phyloP scores from a whole-genome alignment of 2,888 invertebrate species.

The Pherbina coryleti region DNA sequence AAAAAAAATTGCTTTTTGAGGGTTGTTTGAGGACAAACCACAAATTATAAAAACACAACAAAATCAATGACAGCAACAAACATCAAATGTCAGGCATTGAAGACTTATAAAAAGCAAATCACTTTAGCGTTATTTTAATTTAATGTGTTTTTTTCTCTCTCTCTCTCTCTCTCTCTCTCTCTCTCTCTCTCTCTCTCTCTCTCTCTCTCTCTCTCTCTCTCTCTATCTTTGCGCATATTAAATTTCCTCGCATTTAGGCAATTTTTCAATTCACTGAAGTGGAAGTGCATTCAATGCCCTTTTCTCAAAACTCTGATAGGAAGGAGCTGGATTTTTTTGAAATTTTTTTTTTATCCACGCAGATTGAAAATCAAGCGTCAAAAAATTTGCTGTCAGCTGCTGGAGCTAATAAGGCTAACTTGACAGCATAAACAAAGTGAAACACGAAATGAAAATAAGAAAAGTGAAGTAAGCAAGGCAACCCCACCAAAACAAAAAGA shows the following conservation, averaged over 20 bases:
- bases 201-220: neutral
- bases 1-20: neutral
- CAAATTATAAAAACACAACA: slow-evolving; percentile 20
- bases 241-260: slow-evolving; percentile 32
- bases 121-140: neutral
- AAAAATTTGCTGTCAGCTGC: slow-evolving; percentile 24
- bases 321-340: neutral
- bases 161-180: neutral
- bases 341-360: neutral
- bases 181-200: neutral
- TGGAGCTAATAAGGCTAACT: slow-evolving; percentile 23
- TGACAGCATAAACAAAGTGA: neutral
- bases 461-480: neutral
- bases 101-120: slow-evolving; percentile 17
- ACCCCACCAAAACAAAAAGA: neutral
- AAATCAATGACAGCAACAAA: slow-evolving; percentile 23
- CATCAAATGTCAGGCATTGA: slow-evolving; percentile 26
- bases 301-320: neutral
- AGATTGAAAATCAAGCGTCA: slow-evolving; percentile 13
- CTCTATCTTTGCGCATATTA: slow-evolving; percentile 9
- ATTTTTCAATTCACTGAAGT: slow-evolving; percentile 35
- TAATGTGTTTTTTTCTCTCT: slow-evolving; percentile 1
- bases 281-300: slow-evolving; percentile 25
- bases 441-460: neutral
- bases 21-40: slow-evolving; percentile 2